Base-by-base conservation (phyloP, 2,888 invertebrate genomes). In the Anthrax anthrax region DNA sequence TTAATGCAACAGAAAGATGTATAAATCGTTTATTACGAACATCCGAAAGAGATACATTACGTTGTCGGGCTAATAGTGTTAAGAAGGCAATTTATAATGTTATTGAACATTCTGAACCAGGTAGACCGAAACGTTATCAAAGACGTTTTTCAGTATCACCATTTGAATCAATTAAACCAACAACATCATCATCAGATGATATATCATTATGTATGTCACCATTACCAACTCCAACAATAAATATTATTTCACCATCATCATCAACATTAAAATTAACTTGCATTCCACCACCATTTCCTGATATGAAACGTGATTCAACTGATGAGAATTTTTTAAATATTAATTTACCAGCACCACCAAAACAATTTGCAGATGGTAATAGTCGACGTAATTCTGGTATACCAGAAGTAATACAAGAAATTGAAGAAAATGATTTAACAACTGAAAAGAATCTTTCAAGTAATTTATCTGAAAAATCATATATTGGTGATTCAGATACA, bases 41-140 rank as follows among this genome's bases (percentile, higher is more conserved):
- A 49, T 67, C 69, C 50, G 77, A 77, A 52, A 75, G 72, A 52
- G 77, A 78, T 53, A 71, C 73, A 16, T 60, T 78, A 32, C 70
- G 77, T 51, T 70, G 73, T 47, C 71, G 88, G 44, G 86, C 86
- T 17, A 86, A 87, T 61, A 88, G 87, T 65, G 72, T 89, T 52
- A 88, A 88, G 65, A 79, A 83, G 58, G 87, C 87, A 18, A 80
- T 89, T 49, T 73, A 84, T 51, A 81, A 78, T 62, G 76, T 89
- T 37, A 81, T 88, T 42, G 84, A 86, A 59, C 82, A 86, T 61
- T 81, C 85, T 2, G 87, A 87, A 58, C 76, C 67, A 4, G 67
- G 67, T 2, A 59, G 68, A 2, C 66, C 67, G 1, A 66, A 66
- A 47, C 63, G 77, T 73, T 53, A 77, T 78, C 65, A 65, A 49